Percentiles rank a stretch among this genome's conserved stretches.
Conservation (phyloP, 1,140 invertebrate species). For the Proales similis region DNA sequence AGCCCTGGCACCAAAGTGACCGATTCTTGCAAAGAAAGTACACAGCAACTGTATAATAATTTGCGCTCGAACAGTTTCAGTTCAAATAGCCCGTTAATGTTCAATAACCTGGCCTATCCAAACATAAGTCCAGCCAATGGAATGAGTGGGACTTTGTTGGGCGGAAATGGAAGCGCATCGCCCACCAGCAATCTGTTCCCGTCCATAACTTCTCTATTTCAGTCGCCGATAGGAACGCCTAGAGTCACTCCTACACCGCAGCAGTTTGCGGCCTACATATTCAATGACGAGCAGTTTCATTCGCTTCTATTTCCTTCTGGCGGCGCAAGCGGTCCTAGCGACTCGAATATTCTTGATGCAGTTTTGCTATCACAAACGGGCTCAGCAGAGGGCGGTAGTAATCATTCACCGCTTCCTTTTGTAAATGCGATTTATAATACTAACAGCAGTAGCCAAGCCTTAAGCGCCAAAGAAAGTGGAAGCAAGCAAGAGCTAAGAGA, state of each 20-base stretch:
- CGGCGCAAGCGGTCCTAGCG: too few species aligned
- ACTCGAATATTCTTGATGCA: too few species aligned
- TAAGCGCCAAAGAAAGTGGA: too few species aligned
- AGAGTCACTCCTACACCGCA: conserved; percentile 33
- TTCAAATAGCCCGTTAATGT: neutral
- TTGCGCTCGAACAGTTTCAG: neutral
- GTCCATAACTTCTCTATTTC: conserved; percentile 27
- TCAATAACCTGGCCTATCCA: conserved; percentile 13
- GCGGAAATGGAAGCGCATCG: neutral
- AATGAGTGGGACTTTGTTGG: too few species aligned
- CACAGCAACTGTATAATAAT: too few species aligned
- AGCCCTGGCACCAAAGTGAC: conserved; percentile 5
- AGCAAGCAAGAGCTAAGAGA: too few species aligned
- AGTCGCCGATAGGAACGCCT: conserved; percentile 30
- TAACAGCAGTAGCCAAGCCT: too few species aligned
- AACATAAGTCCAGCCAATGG: conserved; percentile 33
- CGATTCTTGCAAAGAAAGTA: too few species aligned
- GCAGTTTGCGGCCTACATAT: conserved; percentile 28
- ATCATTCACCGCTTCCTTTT: too few species aligned
- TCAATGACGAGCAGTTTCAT: conserved; percentile 27
- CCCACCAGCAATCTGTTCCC: conserved; percentile 35
- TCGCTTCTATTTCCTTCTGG: conserved; percentile 15
- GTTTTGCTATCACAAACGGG: too few species aligned
- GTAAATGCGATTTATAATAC: too few species aligned
- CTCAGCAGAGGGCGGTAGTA: too few species aligned